Base-by-base conservation (phyloP, 2,888 invertebrate species). In the Pseudococcus longispinus region DNA sequence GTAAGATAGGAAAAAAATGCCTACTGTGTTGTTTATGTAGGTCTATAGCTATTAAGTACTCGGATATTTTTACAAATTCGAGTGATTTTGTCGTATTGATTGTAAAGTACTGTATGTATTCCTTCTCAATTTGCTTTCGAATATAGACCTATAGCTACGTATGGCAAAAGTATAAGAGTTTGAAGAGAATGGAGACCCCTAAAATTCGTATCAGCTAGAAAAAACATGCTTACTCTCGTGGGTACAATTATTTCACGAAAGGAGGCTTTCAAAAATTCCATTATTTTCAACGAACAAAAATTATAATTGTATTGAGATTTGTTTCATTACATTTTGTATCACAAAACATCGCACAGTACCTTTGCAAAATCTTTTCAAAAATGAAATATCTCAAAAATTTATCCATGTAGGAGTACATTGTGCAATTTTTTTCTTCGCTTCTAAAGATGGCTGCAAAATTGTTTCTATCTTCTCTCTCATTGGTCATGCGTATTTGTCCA, bases 251-350 rank as follows among this genome's bases (percentile, higher is more conserved):
- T 70, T 70, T 13, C n/a, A 29, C 18, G 70, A 29, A 29, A 60
- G 23, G 23, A 70, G 32, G 70, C 13, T 70, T 70, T 70, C 70
- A 70, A 70, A 70, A 70, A 70, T 70, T 70, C 70, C 29, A 70
- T 70, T 70, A 70, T 70, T 29, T 70, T 70, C 11, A 70, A 29
- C 70, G 18, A 70, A 29, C 70, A 29, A 70, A 70, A 70, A 70
- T 70, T 70, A 70, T 29, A 29, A 29, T 70, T 70, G 70, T 70
- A 70, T 70, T 70, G 70, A 70, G 29, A 70, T 70, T 60, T 29
- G 70, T 70, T 70, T 70, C 70, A 70, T 70, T 70, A 70, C 29
- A 70, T 13, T 70, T 29, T 23, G 60, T 20, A 23, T 51, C 60
- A 51, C 51, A 13, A 60, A 37, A 37, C 9, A 9, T 37, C 37